Conservation (phyloP, 2,113 vertebrate genomes). For the Symphodus melops region DNA sequence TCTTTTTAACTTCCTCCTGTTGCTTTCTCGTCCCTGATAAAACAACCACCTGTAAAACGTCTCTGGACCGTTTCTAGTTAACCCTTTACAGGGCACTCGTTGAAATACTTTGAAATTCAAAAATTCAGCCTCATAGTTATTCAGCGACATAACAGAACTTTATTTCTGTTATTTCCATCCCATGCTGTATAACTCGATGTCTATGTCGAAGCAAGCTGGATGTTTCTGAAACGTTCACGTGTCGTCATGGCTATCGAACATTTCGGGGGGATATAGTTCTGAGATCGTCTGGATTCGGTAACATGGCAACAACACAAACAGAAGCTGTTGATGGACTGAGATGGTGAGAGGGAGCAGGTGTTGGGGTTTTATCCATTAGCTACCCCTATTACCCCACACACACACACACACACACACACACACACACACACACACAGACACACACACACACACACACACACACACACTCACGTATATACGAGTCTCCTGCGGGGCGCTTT, state of each 20-base stretch:
- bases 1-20: too few relatives aligned
- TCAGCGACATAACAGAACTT: too few relatives aligned
- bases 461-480: slow-evolving; percentile 1
- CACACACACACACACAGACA: slow-evolving; percentile 15
- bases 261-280: neutral
- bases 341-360: slow-evolving; percentile 71
- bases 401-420: neutral
- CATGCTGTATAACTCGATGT: neutral
- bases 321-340: slow-evolving; percentile 32
- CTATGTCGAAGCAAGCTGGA: neutral
- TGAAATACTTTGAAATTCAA: too few relatives aligned
- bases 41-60: too few relatives aligned
- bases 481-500: slow-evolving; percentile 39
- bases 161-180: neutral
- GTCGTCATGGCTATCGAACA: slow-evolving; percentile 24
- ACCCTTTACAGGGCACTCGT: too few relatives aligned
- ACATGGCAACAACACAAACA: slow-evolving; percentile 53
- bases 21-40: too few relatives aligned
- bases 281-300: slow-evolving; percentile 31
- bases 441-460: slow-evolving; percentile 14
- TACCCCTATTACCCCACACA: slow-evolving; percentile 25
- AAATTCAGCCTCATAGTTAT: too few relatives aligned
- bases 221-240: neutral
- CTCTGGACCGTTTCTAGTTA: too few relatives aligned
- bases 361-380: slow-evolving; percentile 64